Evolutionary conservation across 2,888 invertebrate genomes (phyloP).

Genomic region (Dicyrtoma fusca): DNA sequence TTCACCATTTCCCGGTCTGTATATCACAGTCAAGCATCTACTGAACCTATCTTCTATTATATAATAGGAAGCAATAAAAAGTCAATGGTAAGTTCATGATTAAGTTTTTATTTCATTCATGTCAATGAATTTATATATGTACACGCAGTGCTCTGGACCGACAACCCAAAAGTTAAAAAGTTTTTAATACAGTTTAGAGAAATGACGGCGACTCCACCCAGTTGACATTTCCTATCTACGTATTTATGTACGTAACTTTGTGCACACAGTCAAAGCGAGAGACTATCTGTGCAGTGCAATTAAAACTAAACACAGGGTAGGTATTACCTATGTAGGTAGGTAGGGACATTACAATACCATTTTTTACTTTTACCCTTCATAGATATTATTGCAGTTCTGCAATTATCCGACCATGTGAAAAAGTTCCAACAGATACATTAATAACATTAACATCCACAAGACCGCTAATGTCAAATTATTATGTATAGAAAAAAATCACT

Average conservation of each 20-base stretch:
- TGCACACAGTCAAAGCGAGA: too few relatives aligned
- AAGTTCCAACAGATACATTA: not conserved
- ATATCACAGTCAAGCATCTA: too few relatives aligned
- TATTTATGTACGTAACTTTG: not conserved
- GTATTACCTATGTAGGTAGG: too few relatives aligned
- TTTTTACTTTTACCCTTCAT: not conserved
- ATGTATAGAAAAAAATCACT: not conserved
- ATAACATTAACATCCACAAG: not conserved
- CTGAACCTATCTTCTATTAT: not conserved
- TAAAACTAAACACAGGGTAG: not conserved
- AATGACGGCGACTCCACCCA: conserved; percentile 25
- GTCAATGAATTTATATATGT: not conserved
- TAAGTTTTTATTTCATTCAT: conserved; percentile 27
- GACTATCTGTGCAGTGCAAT: not conserved
- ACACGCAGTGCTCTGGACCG: not conserved
- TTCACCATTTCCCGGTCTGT: too few relatives aligned
- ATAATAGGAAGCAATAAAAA: conserved; percentile 22
- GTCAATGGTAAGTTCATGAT: conserved; percentile 21
- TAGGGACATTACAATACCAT: not conserved
- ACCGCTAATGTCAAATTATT: not conserved
- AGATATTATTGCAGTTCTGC: too few relatives aligned
- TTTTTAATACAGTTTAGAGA: conserved; percentile 14
- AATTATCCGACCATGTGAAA: conserved; percentile 2
- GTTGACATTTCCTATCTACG: conserved; percentile 33
- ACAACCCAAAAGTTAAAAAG: not conserved